These are phyloP conservation scores for Spinus pinus DNA, from an alignment of 2,797 vertebrate species.

Conservation along the genomic window DNA sequence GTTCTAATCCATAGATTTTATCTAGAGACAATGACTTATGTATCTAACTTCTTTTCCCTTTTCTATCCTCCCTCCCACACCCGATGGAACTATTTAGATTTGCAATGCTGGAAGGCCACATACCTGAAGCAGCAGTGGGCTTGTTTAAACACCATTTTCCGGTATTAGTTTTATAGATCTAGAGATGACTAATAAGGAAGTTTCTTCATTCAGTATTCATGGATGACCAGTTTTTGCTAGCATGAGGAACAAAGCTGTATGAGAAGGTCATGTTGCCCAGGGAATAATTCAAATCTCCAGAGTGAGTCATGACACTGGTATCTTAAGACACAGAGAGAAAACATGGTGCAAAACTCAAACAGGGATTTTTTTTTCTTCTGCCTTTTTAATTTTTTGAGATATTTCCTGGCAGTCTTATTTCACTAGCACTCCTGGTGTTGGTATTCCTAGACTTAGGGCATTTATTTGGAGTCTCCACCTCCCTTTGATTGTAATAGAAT, in stretches of 20 bases:
- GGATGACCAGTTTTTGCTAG: constrained; percentile 58
- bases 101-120: not conserved
- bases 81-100: constrained; percentile 9
- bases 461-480: not conserved
- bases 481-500: not conserved
- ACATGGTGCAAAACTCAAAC: not conserved
- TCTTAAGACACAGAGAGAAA: constrained; percentile 8
- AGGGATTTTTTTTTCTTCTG: not conserved
- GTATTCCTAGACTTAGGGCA: not conserved
- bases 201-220: constrained; percentile 35
- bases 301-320: constrained; percentile 48
- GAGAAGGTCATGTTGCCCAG: constrained; percentile 15
- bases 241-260: constrained; percentile 61
- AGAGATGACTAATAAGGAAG: constrained; percentile 67
- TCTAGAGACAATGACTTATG: not conserved
- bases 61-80: not conserved
- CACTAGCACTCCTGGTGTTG: not conserved
- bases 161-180: constrained; percentile 46
- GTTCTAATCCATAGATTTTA: not conserved
- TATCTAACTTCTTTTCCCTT: not conserved
- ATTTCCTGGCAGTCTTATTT: not conserved
- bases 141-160: constrained; percentile 40
- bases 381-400: not conserved
- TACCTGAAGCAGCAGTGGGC: not conserved
- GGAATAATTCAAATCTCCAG: constrained; percentile 4